Conservation (phyloP, 2,797 vertebrate genomes). For the Sebastolobus altivelis region DNA sequence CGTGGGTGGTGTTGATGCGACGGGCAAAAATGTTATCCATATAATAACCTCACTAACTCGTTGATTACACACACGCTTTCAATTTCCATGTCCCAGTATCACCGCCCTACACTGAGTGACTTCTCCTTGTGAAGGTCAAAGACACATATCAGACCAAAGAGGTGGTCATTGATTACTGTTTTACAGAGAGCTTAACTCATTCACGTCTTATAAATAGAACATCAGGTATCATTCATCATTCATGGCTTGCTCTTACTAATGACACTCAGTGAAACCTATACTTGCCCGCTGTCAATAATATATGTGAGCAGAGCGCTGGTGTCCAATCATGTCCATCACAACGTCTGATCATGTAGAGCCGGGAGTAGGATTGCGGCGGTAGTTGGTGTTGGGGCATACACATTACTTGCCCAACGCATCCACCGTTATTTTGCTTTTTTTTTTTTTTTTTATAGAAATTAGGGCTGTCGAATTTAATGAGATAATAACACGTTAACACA, state of each 20-base stretch:
- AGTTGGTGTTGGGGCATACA: too few species aligned
- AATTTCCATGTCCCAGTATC: neutral
- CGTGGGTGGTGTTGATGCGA: slow-evolving; percentile 11
- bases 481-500: too few species aligned
- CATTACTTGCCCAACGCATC: too few species aligned
- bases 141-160: slow-evolving; percentile 4
- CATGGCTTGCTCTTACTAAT: slow-evolving; percentile 32
- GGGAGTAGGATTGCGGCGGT: too few species aligned
- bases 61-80: neutral
- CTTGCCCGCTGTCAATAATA: slow-evolving; percentile 47
- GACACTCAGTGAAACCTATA: slow-evolving; percentile 36
- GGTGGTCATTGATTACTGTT: slow-evolving; percentile 42
- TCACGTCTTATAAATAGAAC: slow-evolving; percentile 31
- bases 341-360: neutral
- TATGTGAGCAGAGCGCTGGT: slow-evolving; percentile 15
- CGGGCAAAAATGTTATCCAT: slow-evolving; percentile 15
- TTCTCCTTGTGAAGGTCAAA: slow-evolving; percentile 26
- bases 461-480: accelerated
- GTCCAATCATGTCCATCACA: slow-evolving; percentile 21
- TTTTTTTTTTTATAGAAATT: too few species aligned
- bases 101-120: neutral
- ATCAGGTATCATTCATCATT: slow-evolving; percentile 62
- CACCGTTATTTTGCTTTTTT: too few species aligned
- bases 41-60: neutral
- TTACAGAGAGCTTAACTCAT: slow-evolving; percentile 31